phyloP scores from a whole-genome alignment of 2,888 invertebrate species.

The Galerucella nymphaeae region DNA sequence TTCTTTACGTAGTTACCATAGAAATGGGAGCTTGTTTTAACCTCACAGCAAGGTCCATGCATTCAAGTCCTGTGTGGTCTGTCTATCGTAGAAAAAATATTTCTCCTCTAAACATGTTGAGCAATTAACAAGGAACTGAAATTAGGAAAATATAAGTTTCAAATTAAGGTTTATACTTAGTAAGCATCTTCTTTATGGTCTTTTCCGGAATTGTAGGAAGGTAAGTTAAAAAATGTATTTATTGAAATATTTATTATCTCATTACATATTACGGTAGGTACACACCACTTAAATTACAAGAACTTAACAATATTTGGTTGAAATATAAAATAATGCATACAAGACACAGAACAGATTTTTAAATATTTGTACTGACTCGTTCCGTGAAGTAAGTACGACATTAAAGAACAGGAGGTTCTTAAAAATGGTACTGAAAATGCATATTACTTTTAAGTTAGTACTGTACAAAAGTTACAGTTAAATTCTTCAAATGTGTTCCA shows the following conservation, averaged over 20 bases:
- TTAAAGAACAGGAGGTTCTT: neutral
- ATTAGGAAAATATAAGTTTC: too few species aligned
- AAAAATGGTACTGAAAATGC: conserved; percentile 14
- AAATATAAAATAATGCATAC: conserved; percentile 12
- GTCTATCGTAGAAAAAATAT: too few species aligned
- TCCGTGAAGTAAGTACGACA: conserved; percentile 6
- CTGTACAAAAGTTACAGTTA: conserved; percentile 26
- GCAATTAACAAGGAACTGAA: too few species aligned
- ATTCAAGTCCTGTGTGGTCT: too few species aligned
- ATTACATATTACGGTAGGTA: conserved; percentile 10
- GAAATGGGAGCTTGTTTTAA: too few species aligned
- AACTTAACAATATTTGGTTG: conserved; percentile 34
- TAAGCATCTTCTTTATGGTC: too few species aligned
- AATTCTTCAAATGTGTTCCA: neutral
- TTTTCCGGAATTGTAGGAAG: neutral
- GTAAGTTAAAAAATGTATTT: neutral
- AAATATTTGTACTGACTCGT: conserved; percentile 19
- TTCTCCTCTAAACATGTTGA: too few species aligned
- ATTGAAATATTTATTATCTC: conserved; percentile 21
- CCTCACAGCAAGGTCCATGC: too few species aligned
- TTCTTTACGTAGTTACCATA: too few species aligned
- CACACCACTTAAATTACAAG: conserved; percentile 20
- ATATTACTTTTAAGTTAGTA: conserved; percentile 18
- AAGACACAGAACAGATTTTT: conserved; percentile 2
- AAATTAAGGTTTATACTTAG: too few species aligned